Evolutionary conservation across 2,113 vertebrate species (phyloP).

Genomic region (Triplophysa siluroides): DNA sequence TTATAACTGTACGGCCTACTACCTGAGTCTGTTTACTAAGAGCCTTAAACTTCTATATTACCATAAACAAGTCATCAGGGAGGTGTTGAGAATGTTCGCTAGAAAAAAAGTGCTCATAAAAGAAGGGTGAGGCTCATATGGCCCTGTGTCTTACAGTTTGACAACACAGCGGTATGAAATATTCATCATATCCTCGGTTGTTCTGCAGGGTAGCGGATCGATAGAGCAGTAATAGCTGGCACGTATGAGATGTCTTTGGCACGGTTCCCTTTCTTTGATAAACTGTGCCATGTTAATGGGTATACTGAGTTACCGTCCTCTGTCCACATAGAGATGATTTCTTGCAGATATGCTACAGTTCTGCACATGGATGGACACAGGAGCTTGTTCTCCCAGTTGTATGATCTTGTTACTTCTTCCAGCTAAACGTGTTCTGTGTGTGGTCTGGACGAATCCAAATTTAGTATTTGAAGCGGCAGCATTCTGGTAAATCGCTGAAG

Average conservation of each 20-base stretch:
- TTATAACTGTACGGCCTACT: background rate
- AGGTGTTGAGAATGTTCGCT: slow-evolving; percentile 38
- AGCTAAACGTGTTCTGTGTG: background rate
- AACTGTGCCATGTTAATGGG: slow-evolving; percentile 68
- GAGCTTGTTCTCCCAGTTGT: slow-evolving; percentile 54
- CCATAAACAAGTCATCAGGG: slow-evolving; percentile 43
- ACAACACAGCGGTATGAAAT: slow-evolving; percentile 66
- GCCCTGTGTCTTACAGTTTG: slow-evolving; percentile 51
- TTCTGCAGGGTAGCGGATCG: slow-evolving; percentile 64
- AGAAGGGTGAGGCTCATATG: slow-evolving; percentile 44
- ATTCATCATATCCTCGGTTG: slow-evolving; percentile 64
- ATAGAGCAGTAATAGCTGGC: slow-evolving; percentile 68
- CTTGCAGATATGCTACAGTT: slow-evolving; percentile 19
- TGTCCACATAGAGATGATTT: slow-evolving; percentile 54
- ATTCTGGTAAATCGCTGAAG: slow-evolving; percentile 9
- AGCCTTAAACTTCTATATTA: slow-evolving; percentile 38
- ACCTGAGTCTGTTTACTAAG: slow-evolving; percentile 13
- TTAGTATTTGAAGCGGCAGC: slow-evolving; percentile 26
- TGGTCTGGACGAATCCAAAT: slow-evolving; percentile 16
- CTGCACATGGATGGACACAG: background rate
- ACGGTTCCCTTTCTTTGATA: slow-evolving; percentile 46
- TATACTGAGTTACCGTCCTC: slow-evolving; percentile 57
- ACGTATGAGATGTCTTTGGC: slow-evolving; percentile 60
- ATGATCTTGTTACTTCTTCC: slow-evolving; percentile 52
- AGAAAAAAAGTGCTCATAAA: slow-evolving; percentile 48